Base-by-base conservation (phyloP, 2,113 vertebrate species). In the Siniperca chuatsi region DNA sequence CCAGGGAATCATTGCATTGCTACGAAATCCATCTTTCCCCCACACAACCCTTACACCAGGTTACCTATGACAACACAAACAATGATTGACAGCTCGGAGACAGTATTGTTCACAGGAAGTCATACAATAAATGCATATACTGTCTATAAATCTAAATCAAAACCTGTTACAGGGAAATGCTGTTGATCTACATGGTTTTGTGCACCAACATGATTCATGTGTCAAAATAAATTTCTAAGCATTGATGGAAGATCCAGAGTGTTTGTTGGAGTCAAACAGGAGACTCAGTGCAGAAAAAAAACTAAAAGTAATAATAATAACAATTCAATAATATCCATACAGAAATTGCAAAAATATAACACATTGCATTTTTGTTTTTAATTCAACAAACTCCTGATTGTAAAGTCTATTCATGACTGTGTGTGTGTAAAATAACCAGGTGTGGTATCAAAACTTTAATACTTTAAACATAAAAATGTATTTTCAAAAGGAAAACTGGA, bases 191-290 rank as follows among this genome's bases (percentile, higher is more conserved):
- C 86, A 91, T 64, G 75, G 54, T 87, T 64, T 42, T 87, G 78
- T 85, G 85, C 87, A 85, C 70, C 87, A 75, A 85, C 82, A 60
- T 80, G 60, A 77, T 68, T 73, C 73, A 72, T 60, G 40, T 50
- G 74, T 65, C 46, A 79, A 79, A 86, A 72, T 71, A 74, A 84
- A 85, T 23, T 18, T 67, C 58, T 76, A 88, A 89, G 74, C 69
- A 73, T 78, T 48, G 50, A 80, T 86, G 91, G 92, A 93, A 93
- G 90, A 92, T 90, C 81, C 87, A 81, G 81, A 92, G 83, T 79
- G 76, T 89, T 87, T 88, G 72, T 67, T 88, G 79, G 75, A 92
- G 89, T 90, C 89, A 68, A 72, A 77, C 66, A 75, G 15, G 62
- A 64, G 83, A 90, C 87, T 86, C 81, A 81, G 76, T 91, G 86